phyloP scores from a whole-genome alignment of 1,140 invertebrate species.

The Phortica variegata region DNA sequence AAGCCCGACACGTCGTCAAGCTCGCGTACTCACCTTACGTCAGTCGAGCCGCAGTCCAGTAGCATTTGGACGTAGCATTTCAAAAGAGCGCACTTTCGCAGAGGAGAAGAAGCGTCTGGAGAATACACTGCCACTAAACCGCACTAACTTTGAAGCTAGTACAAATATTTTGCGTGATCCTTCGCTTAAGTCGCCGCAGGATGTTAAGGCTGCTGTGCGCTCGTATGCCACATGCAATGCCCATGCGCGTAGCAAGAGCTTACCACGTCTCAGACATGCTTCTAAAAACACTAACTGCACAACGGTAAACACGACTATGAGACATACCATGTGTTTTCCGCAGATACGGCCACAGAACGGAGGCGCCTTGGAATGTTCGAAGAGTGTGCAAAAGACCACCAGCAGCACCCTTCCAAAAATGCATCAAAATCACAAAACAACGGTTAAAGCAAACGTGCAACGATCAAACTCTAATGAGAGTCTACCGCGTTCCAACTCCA shows the following conservation, averaged over 20 bases:
- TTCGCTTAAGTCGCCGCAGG: conserved; percentile 62
- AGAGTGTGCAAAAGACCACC: conserved; percentile 10
- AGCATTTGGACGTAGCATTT: conserved; percentile 52
- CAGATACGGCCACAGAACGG: conserved; percentile 32
- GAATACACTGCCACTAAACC: conserved; percentile 34
- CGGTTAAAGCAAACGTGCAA: conserved; percentile 23
- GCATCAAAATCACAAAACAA: conserved; percentile 1
- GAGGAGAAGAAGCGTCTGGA: conserved; percentile 55
- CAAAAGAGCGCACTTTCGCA: conserved; percentile 54
- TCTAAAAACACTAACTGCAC: conserved; percentile 7
- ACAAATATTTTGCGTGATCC: conserved; percentile 56
- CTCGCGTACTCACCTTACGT: conserved; percentile 30
- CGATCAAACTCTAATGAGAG: conserved; percentile 44
- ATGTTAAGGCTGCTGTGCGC: conserved; percentile 63
- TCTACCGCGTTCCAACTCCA: conserved; percentile 48
- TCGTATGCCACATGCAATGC: conserved; percentile 49
- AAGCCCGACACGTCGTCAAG: conserved; percentile 34
- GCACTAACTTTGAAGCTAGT: conserved; percentile 50
- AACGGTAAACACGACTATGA: conserved; percentile 36
- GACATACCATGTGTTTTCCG: conserved; percentile 43
- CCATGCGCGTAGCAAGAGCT: conserved; percentile 39
- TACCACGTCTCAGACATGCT: conserved; percentile 39
- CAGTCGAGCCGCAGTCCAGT: conserved; percentile 53
- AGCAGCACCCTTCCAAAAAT: too few relatives aligned
- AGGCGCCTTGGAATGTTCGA: conserved; percentile 7